Evolutionary conservation across 2,888 invertebrate genomes (phyloP).

Genomic region (Acheta domesticus): DNA sequence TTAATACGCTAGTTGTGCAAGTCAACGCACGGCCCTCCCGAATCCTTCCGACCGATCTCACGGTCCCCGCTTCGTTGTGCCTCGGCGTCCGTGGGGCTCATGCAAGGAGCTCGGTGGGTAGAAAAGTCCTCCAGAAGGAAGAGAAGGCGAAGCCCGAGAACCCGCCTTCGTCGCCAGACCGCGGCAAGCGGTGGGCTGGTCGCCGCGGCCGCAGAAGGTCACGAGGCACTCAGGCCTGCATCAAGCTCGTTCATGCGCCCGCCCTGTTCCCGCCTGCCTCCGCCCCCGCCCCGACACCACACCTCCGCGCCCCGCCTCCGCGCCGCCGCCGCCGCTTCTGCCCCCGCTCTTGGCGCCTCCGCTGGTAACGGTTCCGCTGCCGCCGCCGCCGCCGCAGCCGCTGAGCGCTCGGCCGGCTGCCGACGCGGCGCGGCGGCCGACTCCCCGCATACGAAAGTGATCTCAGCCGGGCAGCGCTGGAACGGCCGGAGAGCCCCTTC

Average conservation of each 20-base stretch:
- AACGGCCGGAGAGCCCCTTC: background rate
- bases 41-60: too few species aligned
- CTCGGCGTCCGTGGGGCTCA: too few species aligned
- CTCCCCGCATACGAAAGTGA: background rate
- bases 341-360: background rate
- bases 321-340: background rate
- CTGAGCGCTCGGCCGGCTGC: background rate
- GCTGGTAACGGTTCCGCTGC: background rate
- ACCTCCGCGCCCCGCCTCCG: background rate
- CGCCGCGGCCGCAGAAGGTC: background rate
- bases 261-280: background rate
- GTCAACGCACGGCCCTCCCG: too few species aligned
- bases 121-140: too few species aligned
- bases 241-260: background rate
- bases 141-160: too few species aligned
- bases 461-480: background rate
- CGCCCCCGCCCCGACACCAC: background rate
- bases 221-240: slow-evolving; percentile 1
- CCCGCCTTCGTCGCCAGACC: too few species aligned
- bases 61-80: too few species aligned
- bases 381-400: background rate
- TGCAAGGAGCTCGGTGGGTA: too few species aligned
- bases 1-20: too few species aligned
- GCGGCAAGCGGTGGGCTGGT: too few species aligned
- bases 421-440: background rate